Conservation (phyloP, 2,797 vertebrate genomes). For the Rhinophrynus dorsalis region DNA sequence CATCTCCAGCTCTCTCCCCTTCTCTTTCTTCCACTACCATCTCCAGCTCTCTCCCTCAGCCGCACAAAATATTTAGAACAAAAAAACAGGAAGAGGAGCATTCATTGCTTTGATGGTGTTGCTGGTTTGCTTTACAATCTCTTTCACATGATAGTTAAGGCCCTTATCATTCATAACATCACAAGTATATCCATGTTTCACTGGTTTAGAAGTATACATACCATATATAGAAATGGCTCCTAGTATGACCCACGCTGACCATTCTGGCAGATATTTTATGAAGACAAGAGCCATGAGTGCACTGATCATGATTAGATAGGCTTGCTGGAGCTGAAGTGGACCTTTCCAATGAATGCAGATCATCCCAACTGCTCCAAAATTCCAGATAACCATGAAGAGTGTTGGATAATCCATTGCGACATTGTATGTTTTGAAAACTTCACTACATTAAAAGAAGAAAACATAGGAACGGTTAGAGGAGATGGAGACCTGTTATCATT, state of each 20-base stretch:
- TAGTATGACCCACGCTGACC: slow-evolving; percentile 95
- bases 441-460: slow-evolving; percentile 65
- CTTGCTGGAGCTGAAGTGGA: slow-evolving; percentile 89
- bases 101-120: no score
- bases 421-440: slow-evolving; percentile 92
- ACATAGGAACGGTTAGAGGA: neutral
- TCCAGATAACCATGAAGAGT: slow-evolving; percentile 86
- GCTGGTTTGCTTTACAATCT: no score
- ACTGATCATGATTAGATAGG: slow-evolving; percentile 93
- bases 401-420: slow-evolving; percentile 93
- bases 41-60: no score
- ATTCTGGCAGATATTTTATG: slow-evolving; percentile 94
- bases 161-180: no score
- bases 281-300: slow-evolving; percentile 95
- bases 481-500: neutral
- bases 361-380: slow-evolving; percentile 95
- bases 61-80: no score
- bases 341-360: slow-evolving; percentile 97
- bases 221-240: slow-evolving; percentile 93
- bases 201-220: slow-evolving; percentile 58
- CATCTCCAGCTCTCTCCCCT: no score
- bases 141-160: no score
- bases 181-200: no score
- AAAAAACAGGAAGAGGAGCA: no score
- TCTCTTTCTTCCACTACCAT: no score